Percentiles rank a stretch among this genome's conserved stretches.
Conservation (phyloP, 1,140 invertebrate species). For the Melanaphis sacchari region DNA sequence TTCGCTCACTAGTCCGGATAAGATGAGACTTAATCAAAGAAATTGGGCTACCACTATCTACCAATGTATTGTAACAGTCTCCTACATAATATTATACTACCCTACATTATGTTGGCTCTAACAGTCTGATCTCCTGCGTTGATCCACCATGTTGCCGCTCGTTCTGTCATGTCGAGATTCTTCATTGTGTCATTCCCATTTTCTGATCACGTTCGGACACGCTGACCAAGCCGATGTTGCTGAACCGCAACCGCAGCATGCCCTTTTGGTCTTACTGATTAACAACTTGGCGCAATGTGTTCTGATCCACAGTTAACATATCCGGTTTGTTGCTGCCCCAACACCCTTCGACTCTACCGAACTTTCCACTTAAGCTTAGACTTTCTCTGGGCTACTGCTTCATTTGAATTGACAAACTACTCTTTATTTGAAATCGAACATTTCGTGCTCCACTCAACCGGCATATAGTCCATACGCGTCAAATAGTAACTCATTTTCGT, state of each 20-base stretch:
- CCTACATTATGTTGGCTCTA: conserved; percentile 6
- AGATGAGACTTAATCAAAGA: conserved; percentile 10
- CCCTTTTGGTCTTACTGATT: neutral
- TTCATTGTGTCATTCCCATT: neutral
- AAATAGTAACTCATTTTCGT: neutral
- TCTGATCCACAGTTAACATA: conserved; percentile 25
- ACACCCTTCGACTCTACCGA: neutral
- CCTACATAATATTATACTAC: neutral
- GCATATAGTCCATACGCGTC: neutral
- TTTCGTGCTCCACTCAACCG: neutral
- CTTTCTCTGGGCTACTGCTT: no score
- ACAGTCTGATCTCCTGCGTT: neutral
- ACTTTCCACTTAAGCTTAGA: neutral
- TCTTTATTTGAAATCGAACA: neutral
- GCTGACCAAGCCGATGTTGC: neutral
- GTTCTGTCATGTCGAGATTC: neutral
- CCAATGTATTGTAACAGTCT: neutral
- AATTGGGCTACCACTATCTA: conserved; percentile 10
- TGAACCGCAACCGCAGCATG: neutral
- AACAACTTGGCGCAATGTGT: neutral
- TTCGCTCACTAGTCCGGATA: neutral
- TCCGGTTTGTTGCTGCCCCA: neutral
- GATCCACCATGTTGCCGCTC: no score
- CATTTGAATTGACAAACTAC: no score
- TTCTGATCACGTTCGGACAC: neutral